These are phyloP conservation scores for Channa argus DNA, from an alignment of 2,113 vertebrate species.

Conservation along the genomic window DNA sequence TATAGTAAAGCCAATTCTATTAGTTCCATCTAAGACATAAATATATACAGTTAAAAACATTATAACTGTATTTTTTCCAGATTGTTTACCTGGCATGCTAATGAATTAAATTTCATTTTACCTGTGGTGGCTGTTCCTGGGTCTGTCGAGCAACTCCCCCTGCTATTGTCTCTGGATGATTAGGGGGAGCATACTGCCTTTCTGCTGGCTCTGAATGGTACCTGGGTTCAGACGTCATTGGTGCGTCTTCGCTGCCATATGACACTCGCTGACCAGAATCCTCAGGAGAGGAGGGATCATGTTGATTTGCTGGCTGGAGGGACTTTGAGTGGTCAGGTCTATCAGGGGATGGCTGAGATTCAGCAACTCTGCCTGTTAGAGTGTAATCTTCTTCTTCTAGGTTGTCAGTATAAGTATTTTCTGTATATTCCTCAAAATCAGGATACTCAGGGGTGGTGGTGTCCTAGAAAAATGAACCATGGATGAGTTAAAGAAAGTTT, in stretches of 20 bases:
- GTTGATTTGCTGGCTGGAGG: constrained; percentile 15
- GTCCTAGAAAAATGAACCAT: constrained; percentile 16
- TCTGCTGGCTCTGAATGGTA: constrained; percentile 12
- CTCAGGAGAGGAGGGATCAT: constrained; percentile 27
- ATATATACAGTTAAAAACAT: neutral
- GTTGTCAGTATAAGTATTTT: constrained; percentile 70
- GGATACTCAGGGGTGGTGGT: constrained; percentile 64
- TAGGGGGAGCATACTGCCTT: constrained; percentile 40
- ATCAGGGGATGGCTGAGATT: constrained; percentile 59
- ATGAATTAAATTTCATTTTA: neutral
- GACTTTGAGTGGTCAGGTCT: constrained; percentile 22
- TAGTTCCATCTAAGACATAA: too few species aligned
- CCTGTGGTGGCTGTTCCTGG: constrained; percentile 61
- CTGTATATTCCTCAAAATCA: constrained; percentile 72
- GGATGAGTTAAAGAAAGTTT: neutral
- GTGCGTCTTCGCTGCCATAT: neutral
- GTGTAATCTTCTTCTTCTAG: constrained; percentile 74
- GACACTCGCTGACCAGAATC: neutral
- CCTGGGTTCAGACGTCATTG: constrained; percentile 47
- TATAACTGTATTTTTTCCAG: neutral
- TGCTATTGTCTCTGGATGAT: constrained; percentile 1
- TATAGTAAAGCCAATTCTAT: too few species aligned
- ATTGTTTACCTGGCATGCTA: neutral
- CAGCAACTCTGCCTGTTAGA: constrained; percentile 41
- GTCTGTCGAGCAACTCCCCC: constrained; percentile 3